These are phyloP conservation scores for Triplophysa siluroides DNA, from an alignment of 2,113 vertebrate genomes.

Conservation along the genomic window DNA sequence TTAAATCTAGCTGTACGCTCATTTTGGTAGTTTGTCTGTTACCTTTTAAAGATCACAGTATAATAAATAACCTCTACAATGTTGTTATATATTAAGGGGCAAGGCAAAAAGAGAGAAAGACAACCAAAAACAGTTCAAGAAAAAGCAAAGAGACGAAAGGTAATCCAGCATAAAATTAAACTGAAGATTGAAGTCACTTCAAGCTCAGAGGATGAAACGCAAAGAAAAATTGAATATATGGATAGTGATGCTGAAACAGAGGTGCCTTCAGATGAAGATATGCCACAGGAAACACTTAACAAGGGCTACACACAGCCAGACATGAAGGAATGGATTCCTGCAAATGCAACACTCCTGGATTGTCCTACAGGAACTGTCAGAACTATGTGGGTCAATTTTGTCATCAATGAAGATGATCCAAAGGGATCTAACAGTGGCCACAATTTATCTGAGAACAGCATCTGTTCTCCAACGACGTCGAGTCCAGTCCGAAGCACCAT, in stretches of 20 bases:
- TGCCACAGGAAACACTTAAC: background rate
- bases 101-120: background rate
- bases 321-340: conserved; percentile 81
- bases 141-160: conserved; percentile 24
- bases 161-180: conserved; percentile 16
- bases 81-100: background rate
- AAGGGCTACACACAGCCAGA: conserved; percentile 55
- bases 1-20: conserved; percentile 55
- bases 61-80: background rate
- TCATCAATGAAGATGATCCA: background rate
- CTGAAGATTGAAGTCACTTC: background rate
- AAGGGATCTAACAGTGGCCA: background rate
- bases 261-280: conserved; percentile 8
- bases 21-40: background rate
- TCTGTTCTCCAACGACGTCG: too few species aligned
- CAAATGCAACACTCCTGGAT: background rate
- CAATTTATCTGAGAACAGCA: accelerated
- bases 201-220: conserved; percentile 38
- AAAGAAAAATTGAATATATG: conserved; percentile 57
- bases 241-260: conserved; percentile 54
- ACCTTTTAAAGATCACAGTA: too few species aligned
- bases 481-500: conserved; percentile 54
- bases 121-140: background rate
- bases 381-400: conserved; percentile 28
- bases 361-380: background rate